A percentile compares a stretch with the other conserved stretches of the same genome.
Evolutionary conservation across 2,113 vertebrate species (phyloP).

Genomic region (Fregetta grallaria): DNA sequence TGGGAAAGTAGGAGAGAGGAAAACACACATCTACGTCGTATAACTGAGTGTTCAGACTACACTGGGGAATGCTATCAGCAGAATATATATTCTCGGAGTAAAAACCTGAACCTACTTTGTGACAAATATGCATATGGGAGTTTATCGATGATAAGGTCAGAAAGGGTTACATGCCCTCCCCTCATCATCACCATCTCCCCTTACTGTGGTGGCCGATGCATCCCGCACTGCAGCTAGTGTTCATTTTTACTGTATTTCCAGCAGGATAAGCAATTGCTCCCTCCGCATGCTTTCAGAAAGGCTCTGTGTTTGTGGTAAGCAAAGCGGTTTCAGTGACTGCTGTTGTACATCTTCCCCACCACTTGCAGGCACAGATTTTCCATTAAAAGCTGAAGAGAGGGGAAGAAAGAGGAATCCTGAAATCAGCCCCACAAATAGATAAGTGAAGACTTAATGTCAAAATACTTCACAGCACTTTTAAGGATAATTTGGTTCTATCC

Average conservation of each 20-base stretch:
- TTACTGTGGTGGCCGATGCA: background rate
- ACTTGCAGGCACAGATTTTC: background rate
- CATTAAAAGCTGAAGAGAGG: background rate
- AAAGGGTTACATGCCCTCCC: background rate
- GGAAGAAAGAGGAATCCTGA: background rate
- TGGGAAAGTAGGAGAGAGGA: background rate
- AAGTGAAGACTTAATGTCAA: background rate
- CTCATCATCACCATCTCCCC: background rate
- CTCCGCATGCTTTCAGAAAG: background rate
- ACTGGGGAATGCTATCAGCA: background rate
- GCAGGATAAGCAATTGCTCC: background rate
- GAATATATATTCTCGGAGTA: background rate
- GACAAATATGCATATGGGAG: background rate
- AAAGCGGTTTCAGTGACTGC: background rate
- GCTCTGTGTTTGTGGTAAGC: background rate
- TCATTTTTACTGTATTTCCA: background rate
- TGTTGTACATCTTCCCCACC: background rate
- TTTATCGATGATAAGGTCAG: background rate
- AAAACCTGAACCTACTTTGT: background rate
- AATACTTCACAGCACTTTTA: background rate
- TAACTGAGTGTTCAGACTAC: background rate
- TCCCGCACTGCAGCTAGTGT: background rate
- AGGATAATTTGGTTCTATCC: background rate
- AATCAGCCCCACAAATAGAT: background rate
- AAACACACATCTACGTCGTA: rapidly evolving